These are phyloP conservation scores for Phymatocera aterrima DNA, from an alignment of 2,888 invertebrate genomes.

Conservation along the genomic window DNA sequence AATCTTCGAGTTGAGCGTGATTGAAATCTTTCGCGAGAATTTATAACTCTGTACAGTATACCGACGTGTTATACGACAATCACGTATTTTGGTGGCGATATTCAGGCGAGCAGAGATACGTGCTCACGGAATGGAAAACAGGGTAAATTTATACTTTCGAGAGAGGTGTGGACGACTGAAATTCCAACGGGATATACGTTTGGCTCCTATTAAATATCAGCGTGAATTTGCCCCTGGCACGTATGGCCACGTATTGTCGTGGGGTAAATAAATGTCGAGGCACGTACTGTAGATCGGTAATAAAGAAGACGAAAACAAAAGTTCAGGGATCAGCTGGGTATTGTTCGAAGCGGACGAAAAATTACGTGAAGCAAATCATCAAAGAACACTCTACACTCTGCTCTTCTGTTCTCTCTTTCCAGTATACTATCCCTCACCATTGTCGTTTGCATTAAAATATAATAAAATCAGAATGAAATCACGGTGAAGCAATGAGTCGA, in stretches of 20 bases:
- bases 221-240: background rate
- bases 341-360: background rate
- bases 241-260: background rate
- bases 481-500: too few species aligned
- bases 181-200: background rate
- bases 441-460: background rate
- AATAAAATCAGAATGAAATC: background rate
- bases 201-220: background rate
- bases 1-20: slow-evolving; percentile 20
- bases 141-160: background rate
- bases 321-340: background rate
- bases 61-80: background rate
- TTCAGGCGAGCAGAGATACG: background rate
- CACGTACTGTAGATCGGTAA: too few species aligned
- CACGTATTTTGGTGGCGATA: background rate
- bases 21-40: slow-evolving; percentile 23
- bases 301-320: background rate
- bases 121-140: background rate
- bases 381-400: background rate
- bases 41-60: background rate
- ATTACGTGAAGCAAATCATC: background rate
- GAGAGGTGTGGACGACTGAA: background rate
- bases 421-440: background rate
- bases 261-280: too few species aligned
- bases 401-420: background rate